phyloP scores from a whole-genome alignment of 2,113 vertebrate genomes.

The Esox niger region DNA sequence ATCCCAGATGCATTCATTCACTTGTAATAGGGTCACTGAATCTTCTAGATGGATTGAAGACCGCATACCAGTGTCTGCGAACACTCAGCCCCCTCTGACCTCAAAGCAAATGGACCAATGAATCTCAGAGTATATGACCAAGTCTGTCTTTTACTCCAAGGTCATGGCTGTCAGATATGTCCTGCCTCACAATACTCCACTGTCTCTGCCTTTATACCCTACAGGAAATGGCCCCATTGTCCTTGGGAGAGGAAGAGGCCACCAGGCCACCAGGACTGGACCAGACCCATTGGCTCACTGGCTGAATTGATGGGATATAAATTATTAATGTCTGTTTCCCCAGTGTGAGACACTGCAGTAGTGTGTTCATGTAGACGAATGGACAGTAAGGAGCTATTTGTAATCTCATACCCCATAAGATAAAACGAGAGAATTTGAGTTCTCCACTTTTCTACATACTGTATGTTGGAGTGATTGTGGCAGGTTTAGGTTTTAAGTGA shows the following conservation, averaged over 20 bases:
- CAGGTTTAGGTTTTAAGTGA: too few species aligned
- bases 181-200: conserved; percentile 49
- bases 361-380: background rate
- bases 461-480: background rate
- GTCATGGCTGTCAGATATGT: conserved; percentile 40
- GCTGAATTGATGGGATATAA: conserved; percentile 8
- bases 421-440: background rate
- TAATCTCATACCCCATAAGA: background rate
- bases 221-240: conserved; percentile 11
- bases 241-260: conserved; percentile 8
- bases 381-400: background rate
- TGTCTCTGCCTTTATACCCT: conserved; percentile 37
- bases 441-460: background rate
- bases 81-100: conserved; percentile 11
- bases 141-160: conserved; percentile 38
- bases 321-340: conserved; percentile 5
- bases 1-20: background rate
- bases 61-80: background rate
- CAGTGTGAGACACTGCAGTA: background rate
- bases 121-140: conserved; percentile 24
- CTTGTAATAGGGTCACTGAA: background rate
- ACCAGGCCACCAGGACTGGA: background rate
- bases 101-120: conserved; percentile 27
- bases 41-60: background rate
- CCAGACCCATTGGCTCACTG: background rate